Percentiles rank a stretch among this genome's conserved stretches.
These are phyloP conservation scores for Pantala flavescens DNA, from an alignment of 1,140 invertebrate genomes.

Conservation along the genomic window DNA sequence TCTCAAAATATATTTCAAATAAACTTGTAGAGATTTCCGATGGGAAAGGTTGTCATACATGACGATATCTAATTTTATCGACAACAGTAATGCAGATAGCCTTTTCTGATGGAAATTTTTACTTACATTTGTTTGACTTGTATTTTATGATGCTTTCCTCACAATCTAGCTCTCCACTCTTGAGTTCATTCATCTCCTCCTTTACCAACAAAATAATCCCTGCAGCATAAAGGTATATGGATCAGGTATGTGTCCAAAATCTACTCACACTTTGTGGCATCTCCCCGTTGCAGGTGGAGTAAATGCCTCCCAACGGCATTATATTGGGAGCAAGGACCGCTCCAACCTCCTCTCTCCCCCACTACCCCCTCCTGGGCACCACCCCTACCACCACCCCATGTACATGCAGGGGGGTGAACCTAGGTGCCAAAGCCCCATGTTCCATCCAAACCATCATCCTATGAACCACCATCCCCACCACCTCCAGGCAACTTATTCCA, in stretches of 20 bases:
- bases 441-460: neutral
- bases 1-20: too few relatives aligned
- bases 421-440: neutral
- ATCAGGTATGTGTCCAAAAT: neutral
- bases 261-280: constrained; percentile 9
- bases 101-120: too few relatives aligned
- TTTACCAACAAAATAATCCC: constrained; percentile 2
- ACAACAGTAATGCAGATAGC: too few relatives aligned
- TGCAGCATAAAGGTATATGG: neutral
- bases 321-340: neutral
- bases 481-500: neutral
- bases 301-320: neutral
- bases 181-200: neutral
- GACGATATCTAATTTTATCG: too few relatives aligned
- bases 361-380: neutral
- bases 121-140: too few relatives aligned
- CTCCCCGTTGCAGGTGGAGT: constrained; percentile 5
- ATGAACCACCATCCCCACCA: neutral
- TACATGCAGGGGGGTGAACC: neutral
- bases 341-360: neutral
- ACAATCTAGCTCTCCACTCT: neutral
- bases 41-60: too few relatives aligned
- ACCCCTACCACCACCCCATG: neutral
- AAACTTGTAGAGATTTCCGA: too few relatives aligned
- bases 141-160: neutral